Base-by-base conservation (phyloP, 64 coral and sea anemone genomes). In the Montipora capricornis region DNA sequence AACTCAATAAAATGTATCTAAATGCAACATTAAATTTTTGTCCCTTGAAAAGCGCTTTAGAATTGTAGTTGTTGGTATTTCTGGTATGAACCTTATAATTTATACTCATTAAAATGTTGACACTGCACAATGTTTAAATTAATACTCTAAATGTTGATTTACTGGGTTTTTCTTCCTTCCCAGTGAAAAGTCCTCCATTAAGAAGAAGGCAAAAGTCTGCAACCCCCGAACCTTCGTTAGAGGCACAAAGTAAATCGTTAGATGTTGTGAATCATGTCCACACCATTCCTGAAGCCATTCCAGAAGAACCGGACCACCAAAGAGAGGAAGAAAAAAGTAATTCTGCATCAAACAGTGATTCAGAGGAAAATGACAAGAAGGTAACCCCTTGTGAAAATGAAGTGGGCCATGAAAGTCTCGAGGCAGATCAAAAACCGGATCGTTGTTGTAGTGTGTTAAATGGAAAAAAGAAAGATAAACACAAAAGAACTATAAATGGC, bases 171-270 rank as follows among this genome's bases (percentile, higher is more conserved):
- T 90, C 29, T 81, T 57, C 61, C 13, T 64, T 64, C 9, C 11
- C 61, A 52, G 87, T 94, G 49, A 94, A 94, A 64, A 95, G 95
- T 88, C 95, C 83, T 74, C 74, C 89, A 12, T 47, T 47, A 59
- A 92, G 87, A 89, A 95, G 93, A 59, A 87, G 93, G 69, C 93
- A 89, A 84, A 97, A 97, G 79, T 92, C 96, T 19, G 9, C 81
- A 5, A 97, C 96, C 58, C 96, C 93, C 91, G 96, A 97, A 92
- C 96, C 96, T 37, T 78, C 80, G 50, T 49, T 66, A 86, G 82
- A 86, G 6, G 37, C 61, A 73, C 82, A 86, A 48, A 70, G 24
- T 64, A 86, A 86, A 86, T 14, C 82, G 52, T 45, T 68, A 50
- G 82, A 86, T 22, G 16, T 86, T 20, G 16, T 50, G 7, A 86